A percentile compares a stretch with the other conserved stretches of the same genome.
phyloP scores from a whole-genome alignment of 2,797 vertebrate species.

The Phoebastria nigripes region DNA sequence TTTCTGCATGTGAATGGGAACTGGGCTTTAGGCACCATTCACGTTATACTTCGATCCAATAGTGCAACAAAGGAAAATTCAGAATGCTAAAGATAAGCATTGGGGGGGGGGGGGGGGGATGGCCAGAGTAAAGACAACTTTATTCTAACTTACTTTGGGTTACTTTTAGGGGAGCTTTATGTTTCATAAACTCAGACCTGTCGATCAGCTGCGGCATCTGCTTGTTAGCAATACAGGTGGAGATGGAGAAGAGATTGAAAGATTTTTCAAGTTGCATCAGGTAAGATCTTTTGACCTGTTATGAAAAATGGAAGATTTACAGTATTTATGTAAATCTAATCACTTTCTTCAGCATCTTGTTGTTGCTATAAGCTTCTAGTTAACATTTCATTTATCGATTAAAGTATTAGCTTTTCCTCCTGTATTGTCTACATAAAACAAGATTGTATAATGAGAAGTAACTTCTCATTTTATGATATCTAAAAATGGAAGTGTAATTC shows the following conservation, averaged over 20 bases:
- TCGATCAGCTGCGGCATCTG: conserved; percentile 93
- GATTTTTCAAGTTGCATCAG: conserved; percentile 96
- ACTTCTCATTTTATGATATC: not conserved
- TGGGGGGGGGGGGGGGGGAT: too few relatives aligned
- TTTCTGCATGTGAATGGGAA: not conserved
- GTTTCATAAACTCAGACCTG: conserved; percentile 94
- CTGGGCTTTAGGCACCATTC: not conserved
- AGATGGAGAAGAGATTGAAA: conserved; percentile 93
- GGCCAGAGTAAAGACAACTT: not conserved
- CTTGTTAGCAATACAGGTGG: conserved; percentile 90
- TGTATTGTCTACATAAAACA: not conserved
- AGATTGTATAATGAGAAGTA: not conserved
- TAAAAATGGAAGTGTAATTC: not conserved
- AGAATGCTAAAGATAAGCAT: not conserved
- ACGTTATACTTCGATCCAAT: accelerated
- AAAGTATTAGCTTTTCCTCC: not conserved
- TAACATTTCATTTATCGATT: not conserved
- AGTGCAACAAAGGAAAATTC: not conserved
- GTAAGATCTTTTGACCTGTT: conserved; percentile 65
- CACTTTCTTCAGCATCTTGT: not conserved
- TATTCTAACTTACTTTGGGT: not conserved
- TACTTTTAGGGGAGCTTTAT: conserved; percentile 89
- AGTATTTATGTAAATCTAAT: not conserved
- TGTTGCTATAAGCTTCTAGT: not conserved
- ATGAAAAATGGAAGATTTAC: not conserved